phyloP scores from a whole-genome alignment of 2,797 vertebrate genomes.

The Sparus aurata region DNA sequence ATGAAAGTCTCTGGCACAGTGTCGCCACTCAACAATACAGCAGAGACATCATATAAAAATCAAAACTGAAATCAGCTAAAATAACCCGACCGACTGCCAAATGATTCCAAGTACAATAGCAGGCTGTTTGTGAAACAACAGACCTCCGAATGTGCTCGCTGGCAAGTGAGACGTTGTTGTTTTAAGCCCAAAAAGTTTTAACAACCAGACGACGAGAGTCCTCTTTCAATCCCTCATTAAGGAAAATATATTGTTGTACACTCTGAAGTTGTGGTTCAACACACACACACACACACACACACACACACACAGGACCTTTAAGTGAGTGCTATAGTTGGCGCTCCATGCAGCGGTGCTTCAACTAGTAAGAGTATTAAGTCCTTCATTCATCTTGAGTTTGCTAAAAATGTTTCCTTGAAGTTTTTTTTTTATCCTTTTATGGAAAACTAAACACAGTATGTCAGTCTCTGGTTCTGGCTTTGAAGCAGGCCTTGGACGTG shows the following conservation, averaged over 20 bases:
- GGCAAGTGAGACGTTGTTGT: background rate
- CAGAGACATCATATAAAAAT: slow-evolving; percentile 7
- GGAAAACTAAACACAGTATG: slow-evolving; percentile 22
- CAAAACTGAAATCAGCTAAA: slow-evolving; percentile 23
- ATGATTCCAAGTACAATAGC: slow-evolving; percentile 1
- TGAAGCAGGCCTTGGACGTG: slow-evolving; percentile 49
- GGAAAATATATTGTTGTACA: background rate
- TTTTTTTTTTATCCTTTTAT: slow-evolving; percentile 14
- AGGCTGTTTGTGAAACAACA: slow-evolving; percentile 16
- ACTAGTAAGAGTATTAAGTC: background rate
- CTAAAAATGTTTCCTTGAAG: background rate
- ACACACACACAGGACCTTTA: too few species aligned
- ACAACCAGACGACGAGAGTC: background rate
- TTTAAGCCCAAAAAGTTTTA: background rate
- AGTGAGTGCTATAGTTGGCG: background rate
- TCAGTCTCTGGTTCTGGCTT: slow-evolving; percentile 34
- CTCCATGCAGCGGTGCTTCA: background rate
- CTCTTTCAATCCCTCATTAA: background rate
- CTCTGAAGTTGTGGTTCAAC: background rate
- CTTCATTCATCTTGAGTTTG: slow-evolving; percentile 6
- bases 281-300: background rate
- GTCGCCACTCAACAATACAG: background rate
- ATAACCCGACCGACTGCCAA: slow-evolving; percentile 3
- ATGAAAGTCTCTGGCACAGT: background rate
- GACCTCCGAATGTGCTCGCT: background rate